Evolutionary conservation across 2,113 vertebrate genomes (phyloP), one percentile per base, ranked within the genome.

Genomic region (Bothrops jararaca): DNA sequence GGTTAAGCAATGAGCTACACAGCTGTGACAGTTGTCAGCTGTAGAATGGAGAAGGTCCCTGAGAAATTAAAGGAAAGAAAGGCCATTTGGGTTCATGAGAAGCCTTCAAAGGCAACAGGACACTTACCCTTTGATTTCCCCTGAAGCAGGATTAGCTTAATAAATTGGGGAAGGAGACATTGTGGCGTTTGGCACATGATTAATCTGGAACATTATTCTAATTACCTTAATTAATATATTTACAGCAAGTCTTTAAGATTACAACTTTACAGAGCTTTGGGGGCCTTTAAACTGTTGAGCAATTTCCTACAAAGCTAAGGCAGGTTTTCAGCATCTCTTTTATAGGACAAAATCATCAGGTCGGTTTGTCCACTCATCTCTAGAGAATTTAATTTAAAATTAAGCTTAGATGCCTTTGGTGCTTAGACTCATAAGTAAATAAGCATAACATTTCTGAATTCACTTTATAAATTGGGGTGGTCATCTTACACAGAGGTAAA

Each of bases 211-310:
- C 12, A 60, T 1, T 69, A 22, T 87, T 94, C 54, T 90, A 23
- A 54, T 64, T 7, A 54, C 94, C 45, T 93, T 85, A 91, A 91
- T 85, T 93, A 92, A 45, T 45, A 90, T 95, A 92, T 90, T 95
- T 3, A 5, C 86, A 91, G 92, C 0, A 90, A 74, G 42, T 92
- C 94, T 95, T 95, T 91, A 24, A 91, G 39, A 90, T 89, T 45
- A 91, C 2, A 92, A 1, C 0, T n/a, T 90, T 92, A 53, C 91
- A 52, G 56, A 94, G 39, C 3, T 58, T 89, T 26, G n/a, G 42
- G 20, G 58, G 24, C 11, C 3, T 48, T 74, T 93, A 86, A 89
- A 92, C 64, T 29, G 60, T 7, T 57, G 1, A 89, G 64, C 10
- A 91, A 86, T 18, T 45, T 91, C 39, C 26, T 95, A 90, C 92